Base-by-base conservation (phyloP, 2,113 vertebrate species). In the Dasyornis broadbenti region DNA sequence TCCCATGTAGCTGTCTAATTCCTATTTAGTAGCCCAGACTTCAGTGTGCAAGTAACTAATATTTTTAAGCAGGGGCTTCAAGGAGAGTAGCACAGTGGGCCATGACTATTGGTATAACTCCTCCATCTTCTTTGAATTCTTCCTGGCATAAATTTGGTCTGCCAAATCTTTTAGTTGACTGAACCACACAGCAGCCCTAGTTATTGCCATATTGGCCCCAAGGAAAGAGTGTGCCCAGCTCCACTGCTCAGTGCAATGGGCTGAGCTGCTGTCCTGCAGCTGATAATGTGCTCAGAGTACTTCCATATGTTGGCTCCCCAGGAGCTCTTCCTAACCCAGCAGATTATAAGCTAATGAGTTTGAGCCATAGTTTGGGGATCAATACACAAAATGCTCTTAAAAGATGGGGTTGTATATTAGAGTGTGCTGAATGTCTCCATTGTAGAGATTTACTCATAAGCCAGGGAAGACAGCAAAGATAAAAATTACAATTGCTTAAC, bases 1-100 rank as follows among this genome's bases (percentile, higher is more conserved):
- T 91, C 53, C 73, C 45, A 42, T 89, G 89, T 92, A 94, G 77
- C 72, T 92, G 61, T 91, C 86, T 96, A 96, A 95, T 96, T 86
- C 76, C 81, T 73, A 66, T 71, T 87, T 84, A 89, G 89, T 72
- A 91, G 31, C 78, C 63, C 61, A 69, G 73, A 69, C 21, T 86
- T 64, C 47, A 94, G 40, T 72, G 69, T 86, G 64, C 45, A 80
- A 56, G 72, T 90, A 97, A 35, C 42, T 65, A 49, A 21, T 83
- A 63, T 44, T 94, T 86, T 86, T 64, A 92, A 86, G 35, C 0
- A 3, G 30, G 13, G 8, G 22, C 70, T 92, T 90, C 56, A 78
- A 56, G 77, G 24, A 69, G 49, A 60, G 23, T 40, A 84, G 33
- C 40, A 27, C 26, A 37, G 37, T 63, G 44, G 68, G 82, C 59